phyloP scores from a whole-genome alignment of 2,797 vertebrate genomes.

The Poliocrania exsul region DNA sequence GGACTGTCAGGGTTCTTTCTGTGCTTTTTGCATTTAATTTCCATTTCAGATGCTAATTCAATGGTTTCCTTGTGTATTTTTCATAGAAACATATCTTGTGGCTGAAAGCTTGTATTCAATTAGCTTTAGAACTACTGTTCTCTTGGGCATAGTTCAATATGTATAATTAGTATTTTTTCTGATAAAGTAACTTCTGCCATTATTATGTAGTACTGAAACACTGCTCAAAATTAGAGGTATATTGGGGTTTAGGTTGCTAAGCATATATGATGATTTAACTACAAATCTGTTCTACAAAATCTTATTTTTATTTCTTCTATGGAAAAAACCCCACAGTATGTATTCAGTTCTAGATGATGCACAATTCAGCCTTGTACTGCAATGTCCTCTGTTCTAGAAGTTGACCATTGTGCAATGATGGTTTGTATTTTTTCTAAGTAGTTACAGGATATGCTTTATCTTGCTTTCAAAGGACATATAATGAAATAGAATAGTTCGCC shows the following conservation, averaged over 20 bases:
- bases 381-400: not conserved
- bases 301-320: not conserved
- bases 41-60: not conserved
- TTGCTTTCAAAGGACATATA: not conserved
- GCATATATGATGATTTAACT: not conserved
- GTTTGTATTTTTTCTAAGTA: not conserved
- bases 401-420: not conserved
- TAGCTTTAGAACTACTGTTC: not conserved
- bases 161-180: not conserved
- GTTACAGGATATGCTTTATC: not conserved
- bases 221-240: not conserved
- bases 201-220: not conserved
- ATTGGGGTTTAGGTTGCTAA: not conserved
- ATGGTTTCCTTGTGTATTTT: not conserved
- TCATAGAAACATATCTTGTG: not conserved
- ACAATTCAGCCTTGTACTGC: not conserved
- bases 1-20: not conserved
- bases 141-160: not conserved
- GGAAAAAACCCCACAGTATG: rapidly evolving
- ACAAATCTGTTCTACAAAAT: not conserved
- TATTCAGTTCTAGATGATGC: not conserved
- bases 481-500: not conserved
- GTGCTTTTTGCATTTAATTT: not conserved
- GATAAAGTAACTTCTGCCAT: not conserved
- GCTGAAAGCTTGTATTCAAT: not conserved